Conservation (phyloP, 1,140 invertebrate genomes). For the Magallana ariakensis region DNA sequence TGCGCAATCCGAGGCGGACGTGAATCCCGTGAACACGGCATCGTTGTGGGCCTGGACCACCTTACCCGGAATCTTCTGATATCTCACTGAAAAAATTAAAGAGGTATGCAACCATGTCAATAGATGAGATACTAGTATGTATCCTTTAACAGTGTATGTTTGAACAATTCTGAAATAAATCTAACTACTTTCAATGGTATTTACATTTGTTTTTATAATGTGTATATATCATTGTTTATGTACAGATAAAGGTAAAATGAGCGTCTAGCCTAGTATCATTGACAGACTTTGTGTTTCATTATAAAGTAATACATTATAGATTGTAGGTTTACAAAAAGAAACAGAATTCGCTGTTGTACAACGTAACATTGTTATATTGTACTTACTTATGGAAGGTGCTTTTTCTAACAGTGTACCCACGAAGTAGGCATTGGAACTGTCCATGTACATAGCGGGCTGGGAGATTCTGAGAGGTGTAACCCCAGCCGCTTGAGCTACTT, state of each 20-base stretch:
- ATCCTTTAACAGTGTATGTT: too few relatives aligned
- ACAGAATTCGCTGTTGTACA: background rate
- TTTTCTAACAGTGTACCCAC: constrained; percentile 56
- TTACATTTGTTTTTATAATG: too few relatives aligned
- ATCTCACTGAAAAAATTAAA: constrained; percentile 40
- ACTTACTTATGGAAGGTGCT: constrained; percentile 55
- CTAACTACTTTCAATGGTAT: too few relatives aligned
- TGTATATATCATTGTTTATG: too few relatives aligned
- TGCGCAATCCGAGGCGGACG: constrained; percentile 48
- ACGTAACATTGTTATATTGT: background rate
- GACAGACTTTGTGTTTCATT: too few relatives aligned
- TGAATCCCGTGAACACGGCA: background rate
- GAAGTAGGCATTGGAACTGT: constrained; percentile 52
- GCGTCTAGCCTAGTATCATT: too few relatives aligned
- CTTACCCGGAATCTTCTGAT: constrained; percentile 44
- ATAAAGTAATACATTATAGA: too few relatives aligned
- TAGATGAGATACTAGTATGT: too few relatives aligned
- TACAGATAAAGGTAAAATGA: too few relatives aligned
- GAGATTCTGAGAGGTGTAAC: constrained; percentile 55
- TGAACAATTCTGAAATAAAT: too few relatives aligned
- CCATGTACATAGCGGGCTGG: constrained; percentile 48
- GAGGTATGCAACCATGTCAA: background rate
- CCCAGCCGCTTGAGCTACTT: constrained; percentile 2
- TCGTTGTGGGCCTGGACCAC: constrained; percentile 51
- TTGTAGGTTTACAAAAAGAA: too few relatives aligned